phyloP scores from a whole-genome alignment of 2,888 invertebrate species.

The Ectemnius cavifrons region DNA sequence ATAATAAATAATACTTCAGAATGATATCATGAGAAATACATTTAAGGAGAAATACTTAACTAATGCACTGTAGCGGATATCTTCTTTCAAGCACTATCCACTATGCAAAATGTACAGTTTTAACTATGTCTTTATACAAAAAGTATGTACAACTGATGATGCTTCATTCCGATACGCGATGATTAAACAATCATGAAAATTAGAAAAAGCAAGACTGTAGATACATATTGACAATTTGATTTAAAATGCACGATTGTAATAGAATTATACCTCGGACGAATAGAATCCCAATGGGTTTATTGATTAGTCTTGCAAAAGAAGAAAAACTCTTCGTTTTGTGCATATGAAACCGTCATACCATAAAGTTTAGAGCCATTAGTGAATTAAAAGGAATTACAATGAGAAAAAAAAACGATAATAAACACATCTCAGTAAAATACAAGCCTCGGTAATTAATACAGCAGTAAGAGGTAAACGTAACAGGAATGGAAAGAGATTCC shows the following conservation, averaged over 20 bases:
- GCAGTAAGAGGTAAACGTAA: slow-evolving; percentile 20
- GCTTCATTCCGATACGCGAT: slow-evolving; percentile 23
- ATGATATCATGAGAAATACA: slow-evolving; percentile 42
- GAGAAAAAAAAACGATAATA: neutral
- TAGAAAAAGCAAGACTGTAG: slow-evolving; percentile 10
- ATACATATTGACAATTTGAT: no score
- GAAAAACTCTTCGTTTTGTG: no score
- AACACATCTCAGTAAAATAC: slow-evolving; percentile 5
- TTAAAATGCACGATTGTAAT: no score
- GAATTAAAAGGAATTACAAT: no score
- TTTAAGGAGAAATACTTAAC: slow-evolving; percentile 31
- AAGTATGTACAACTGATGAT: slow-evolving; percentile 46
- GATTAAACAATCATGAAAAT: slow-evolving; percentile 28
- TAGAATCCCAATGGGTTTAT: neutral
- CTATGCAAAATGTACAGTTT: slow-evolving; percentile 45
- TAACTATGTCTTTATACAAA: slow-evolving; percentile 45
- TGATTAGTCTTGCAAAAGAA: no score
- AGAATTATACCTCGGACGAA: neutral
- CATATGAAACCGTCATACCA: no score
- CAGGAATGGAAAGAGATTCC: neutral
- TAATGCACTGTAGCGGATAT: slow-evolving; percentile 25
- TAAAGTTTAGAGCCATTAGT: no score
- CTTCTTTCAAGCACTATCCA: slow-evolving; percentile 35
- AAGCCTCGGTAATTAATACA: slow-evolving; percentile 28
- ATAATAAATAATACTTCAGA: slow-evolving; percentile 57